phyloP scores from a whole-genome alignment of 2,113 vertebrate species.

The Cryptomyrus ogoouensis region DNA sequence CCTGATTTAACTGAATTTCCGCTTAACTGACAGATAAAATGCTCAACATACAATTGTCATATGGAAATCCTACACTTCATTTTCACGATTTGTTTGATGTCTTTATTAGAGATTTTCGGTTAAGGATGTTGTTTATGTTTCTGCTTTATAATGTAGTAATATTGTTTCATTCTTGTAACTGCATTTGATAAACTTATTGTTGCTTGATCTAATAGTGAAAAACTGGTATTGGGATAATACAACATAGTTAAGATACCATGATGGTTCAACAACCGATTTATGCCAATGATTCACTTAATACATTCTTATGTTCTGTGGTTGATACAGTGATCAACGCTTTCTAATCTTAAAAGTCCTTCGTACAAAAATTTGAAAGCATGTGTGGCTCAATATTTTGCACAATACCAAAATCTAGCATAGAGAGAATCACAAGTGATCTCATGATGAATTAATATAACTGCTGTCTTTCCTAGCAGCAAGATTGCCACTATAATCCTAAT shows the following conservation, averaged over 20 bases:
- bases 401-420: background rate
- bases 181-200: background rate
- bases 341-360: background rate
- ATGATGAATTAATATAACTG: background rate
- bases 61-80: background rate
- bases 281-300: background rate
- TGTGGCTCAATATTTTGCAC: background rate
- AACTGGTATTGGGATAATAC: background rate
- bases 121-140: constrained; percentile 6
- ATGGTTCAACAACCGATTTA: background rate
- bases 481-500: background rate
- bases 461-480: background rate
- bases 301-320: background rate
- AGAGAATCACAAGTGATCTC: background rate
- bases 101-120: background rate
- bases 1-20: constrained; percentile 4
- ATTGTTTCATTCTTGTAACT: background rate
- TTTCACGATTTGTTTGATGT: background rate
- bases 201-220: constrained; percentile 9
- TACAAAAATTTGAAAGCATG: background rate
- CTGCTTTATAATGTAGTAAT: background rate
- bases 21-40: background rate
- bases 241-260: background rate
- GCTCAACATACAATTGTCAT: background rate
- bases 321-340: background rate